Base-by-base conservation (phyloP, 1,140 invertebrate species). In the Ceratosolen solmsi region DNA sequence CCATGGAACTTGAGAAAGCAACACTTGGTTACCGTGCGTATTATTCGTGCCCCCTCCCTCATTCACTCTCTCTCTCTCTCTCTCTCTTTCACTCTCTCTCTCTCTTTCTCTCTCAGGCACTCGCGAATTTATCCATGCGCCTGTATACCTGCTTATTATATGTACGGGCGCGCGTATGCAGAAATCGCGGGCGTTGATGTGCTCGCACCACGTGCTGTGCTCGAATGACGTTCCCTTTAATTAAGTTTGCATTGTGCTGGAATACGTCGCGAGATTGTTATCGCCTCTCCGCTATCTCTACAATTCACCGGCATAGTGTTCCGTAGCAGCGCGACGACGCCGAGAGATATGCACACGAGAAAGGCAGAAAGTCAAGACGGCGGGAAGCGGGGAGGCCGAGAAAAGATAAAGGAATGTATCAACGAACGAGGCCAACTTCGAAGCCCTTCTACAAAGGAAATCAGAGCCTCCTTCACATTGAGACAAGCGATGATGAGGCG, bases 201-300 rank as follows among this genome's bases (percentile, higher is more conserved):
- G n/a, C n/a, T n/a, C n/a, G n/a, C n/a, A n/a, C n/a, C n/a, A n/a
- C n/a, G n/a, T n/a, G n/a, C n/a, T n/a, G n/a, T n/a, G 13, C 63
- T 68, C 63, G 80, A 76, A 84, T 75, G 84, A 75, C 80, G 84
- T 88, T 88, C 84, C 85, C 87, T 88, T 89, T 87, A 89, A 89
- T 89, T 88, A 88, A 88, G 85, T 89, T 89, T 85, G 86, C 87
- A 88, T 89, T 88, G 86, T 88, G 84, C 84, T 82, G 41, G 84
- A 86, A 83, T 81, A 84, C 82, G 60, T 84, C 78, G 80, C 70
- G 85, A 86, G 88, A 88, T 89, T 73, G 82, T 87, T 89, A 88
- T 89, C 87, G 78, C 75, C 83, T 54, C 22, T 22, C 38, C 68
- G 4, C 25, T 27, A 25, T 27, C 56, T 27, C 25, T 27, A n/a